phyloP scores from a whole-genome alignment of 92 coral and sea anemone genomes.

The Parazoanthus darwini region DNA sequence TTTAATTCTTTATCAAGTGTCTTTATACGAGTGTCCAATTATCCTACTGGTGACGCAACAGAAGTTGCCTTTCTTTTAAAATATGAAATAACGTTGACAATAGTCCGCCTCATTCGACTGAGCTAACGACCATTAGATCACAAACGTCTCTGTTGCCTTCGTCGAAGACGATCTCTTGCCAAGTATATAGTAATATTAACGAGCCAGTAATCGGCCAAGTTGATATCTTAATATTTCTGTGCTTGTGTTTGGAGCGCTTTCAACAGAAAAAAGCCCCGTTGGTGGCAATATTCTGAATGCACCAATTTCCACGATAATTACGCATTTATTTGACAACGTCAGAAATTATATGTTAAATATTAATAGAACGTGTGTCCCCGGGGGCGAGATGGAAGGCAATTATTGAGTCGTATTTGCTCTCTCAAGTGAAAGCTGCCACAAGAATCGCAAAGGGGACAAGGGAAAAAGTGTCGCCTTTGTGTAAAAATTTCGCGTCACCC shows the following conservation, averaged over 20 bases:
- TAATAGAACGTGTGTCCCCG: conserved; percentile 80
- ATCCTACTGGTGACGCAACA: neutral
- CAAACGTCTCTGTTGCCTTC: neutral
- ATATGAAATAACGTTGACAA: neutral
- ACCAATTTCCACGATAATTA: conserved; percentile 22
- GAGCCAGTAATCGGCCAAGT: neutral
- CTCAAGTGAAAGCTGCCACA: conserved; percentile 39
- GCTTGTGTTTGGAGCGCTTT: neutral
- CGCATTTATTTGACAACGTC: conserved; percentile 71
- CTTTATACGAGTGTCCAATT: neutral
- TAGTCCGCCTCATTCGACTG: neutral
- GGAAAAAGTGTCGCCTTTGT: conserved; percentile 37
- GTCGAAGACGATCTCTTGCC: no score
- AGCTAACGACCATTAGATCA: neutral
- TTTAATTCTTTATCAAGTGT: neutral
- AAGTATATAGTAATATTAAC: neutral
- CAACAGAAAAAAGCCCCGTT: conserved; percentile 5
- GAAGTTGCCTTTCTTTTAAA: neutral
- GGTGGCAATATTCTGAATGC: conserved; percentile 41
- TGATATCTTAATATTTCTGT: neutral
- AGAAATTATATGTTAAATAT: conserved; percentile 65
- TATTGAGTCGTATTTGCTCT: conserved; percentile 42
- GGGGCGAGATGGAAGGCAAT: conserved; percentile 41
- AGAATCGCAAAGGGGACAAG: conserved; percentile 13
- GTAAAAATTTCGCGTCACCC: conserved; percentile 38